phyloP scores from a whole-genome alignment of 2,797 vertebrate genomes.

The Crenuchus spilurus region DNA sequence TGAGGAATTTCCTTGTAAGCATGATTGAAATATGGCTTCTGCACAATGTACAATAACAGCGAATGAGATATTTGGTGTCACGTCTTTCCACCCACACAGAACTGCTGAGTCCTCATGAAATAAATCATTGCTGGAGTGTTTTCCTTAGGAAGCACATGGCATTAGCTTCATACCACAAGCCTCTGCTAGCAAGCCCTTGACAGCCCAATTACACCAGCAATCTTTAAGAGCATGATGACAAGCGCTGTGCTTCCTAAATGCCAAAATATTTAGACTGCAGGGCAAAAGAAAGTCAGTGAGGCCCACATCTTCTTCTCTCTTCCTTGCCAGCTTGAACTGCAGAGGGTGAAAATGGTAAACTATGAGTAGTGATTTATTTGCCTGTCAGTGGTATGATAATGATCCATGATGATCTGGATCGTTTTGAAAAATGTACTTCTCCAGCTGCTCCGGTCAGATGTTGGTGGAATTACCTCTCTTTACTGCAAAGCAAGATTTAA shows the following conservation, averaged over 20 bases:
- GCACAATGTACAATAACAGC: constrained; percentile 21
- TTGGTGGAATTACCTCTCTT: constrained; percentile 35
- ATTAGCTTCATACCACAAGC: constrained; percentile 32
- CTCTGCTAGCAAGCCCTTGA: constrained; percentile 41
- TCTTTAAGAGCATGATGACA: constrained; percentile 47
- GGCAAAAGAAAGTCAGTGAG: constrained; percentile 24
- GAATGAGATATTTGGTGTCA: constrained; percentile 10
- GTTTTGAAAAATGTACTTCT: constrained; percentile 35
- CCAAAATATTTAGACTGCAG: constrained; percentile 51
- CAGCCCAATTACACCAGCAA: constrained; percentile 49
- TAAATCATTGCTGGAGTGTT: constrained; percentile 56
- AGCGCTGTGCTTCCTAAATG: constrained; percentile 46
- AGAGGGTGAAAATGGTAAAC: constrained; percentile 29
- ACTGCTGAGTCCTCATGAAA: constrained; percentile 46
- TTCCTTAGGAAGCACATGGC: constrained; percentile 40
- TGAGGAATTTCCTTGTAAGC: background rate
- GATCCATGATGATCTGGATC: constrained; percentile 45
- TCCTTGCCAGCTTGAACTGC: constrained; percentile 31
- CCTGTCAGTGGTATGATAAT: constrained; percentile 55
- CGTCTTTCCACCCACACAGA: constrained; percentile 29
- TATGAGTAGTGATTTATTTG: constrained; percentile 48
- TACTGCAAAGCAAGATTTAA: background rate
- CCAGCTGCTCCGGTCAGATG: constrained; percentile 38
- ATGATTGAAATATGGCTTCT: constrained; percentile 5
- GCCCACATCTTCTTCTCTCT: constrained; percentile 21